Conservation (phyloP, 2,888 invertebrate genomes). For the Hirtodrosophila confusa region DNA sequence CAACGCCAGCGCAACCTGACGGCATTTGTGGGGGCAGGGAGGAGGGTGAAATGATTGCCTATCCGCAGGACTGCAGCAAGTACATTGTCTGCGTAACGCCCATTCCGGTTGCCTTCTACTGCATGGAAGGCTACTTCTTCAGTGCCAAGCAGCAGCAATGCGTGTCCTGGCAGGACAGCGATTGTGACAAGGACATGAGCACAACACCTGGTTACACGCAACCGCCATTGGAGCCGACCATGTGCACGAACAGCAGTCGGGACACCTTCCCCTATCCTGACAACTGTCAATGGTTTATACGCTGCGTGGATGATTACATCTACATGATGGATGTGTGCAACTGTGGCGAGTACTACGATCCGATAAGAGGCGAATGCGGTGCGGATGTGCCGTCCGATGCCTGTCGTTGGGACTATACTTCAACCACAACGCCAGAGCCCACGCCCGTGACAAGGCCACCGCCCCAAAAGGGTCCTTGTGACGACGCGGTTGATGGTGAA, state of each 20-base stretch:
- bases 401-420: conserved; percentile 63
- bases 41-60: conserved; percentile 64
- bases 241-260: conserved; percentile 66
- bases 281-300: conserved; percentile 71
- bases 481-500: conserved; percentile 37
- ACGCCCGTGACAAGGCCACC: conserved; percentile 59
- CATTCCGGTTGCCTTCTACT: conserved; percentile 74
- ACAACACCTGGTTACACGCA: conserved; percentile 50
- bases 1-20: conserved; percentile 13
- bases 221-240: conserved; percentile 47
- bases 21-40: conserved; percentile 56
- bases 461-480: conserved; percentile 65
- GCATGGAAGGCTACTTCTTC: conserved; percentile 61
- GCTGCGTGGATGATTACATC: conserved; percentile 65
- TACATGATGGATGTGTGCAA: conserved; percentile 72
- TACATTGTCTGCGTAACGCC: conserved; percentile 74
- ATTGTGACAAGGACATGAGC: conserved; percentile 52
- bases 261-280: conserved; percentile 61
- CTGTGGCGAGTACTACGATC: conserved; percentile 69
- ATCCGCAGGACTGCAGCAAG: conserved; percentile 72
- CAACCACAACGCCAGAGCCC: conserved; percentile 36
- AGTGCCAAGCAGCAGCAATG: conserved; percentile 52
- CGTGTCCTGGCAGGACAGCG: conserved; percentile 49
- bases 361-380: conserved; percentile 58
- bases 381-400: conserved; percentile 65